These are phyloP conservation scores for Sylvicola cinctus DNA, from an alignment of 2,888 invertebrate genomes.

Conservation along the genomic window DNA sequence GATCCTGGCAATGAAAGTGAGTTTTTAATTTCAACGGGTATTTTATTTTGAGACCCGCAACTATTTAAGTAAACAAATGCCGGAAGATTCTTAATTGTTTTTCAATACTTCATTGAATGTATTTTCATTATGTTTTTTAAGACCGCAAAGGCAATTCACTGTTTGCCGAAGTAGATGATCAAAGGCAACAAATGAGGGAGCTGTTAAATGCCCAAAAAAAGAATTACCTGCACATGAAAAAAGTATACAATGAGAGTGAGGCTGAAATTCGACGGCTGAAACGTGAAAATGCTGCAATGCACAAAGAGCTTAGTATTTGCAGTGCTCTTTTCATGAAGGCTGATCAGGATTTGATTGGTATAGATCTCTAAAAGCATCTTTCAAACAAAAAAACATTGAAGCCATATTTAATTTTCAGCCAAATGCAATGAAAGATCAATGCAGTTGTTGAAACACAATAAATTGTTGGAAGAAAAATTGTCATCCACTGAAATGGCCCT, in stretches of 20 bases:
- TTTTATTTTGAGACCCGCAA: too few species aligned
- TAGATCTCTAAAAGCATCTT: background rate
- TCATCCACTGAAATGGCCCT: conserved; percentile 16
- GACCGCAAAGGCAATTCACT: conserved; percentile 41
- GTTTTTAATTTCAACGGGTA: too few species aligned
- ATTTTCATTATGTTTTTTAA: conserved; percentile 12
- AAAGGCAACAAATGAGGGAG: conserved; percentile 39
- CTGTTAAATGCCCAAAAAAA: conserved; percentile 35
- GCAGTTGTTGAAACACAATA: conserved; percentile 16
- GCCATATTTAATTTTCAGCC: conserved; percentile 11
- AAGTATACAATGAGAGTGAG: conserved; percentile 19
- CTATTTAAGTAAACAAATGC: background rate
- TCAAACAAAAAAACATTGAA: background rate
- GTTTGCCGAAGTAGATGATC: conserved; percentile 43
- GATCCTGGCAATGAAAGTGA: conserved; percentile 17
- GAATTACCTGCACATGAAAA: conserved; percentile 26
- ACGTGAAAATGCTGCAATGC: conserved; percentile 22
- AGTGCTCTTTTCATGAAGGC: conserved; percentile 21
- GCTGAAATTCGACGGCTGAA: conserved; percentile 21
- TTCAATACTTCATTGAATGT: background rate
- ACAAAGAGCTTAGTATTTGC: conserved; percentile 20
- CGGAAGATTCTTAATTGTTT: background rate
- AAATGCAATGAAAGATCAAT: conserved; percentile 19
- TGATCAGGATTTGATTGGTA: conserved; percentile 21
- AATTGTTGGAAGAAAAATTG: conserved; percentile 17